These are phyloP conservation scores for Archips crataeganus DNA, from an alignment of 2,888 invertebrate genomes.

Conservation along the genomic window DNA sequence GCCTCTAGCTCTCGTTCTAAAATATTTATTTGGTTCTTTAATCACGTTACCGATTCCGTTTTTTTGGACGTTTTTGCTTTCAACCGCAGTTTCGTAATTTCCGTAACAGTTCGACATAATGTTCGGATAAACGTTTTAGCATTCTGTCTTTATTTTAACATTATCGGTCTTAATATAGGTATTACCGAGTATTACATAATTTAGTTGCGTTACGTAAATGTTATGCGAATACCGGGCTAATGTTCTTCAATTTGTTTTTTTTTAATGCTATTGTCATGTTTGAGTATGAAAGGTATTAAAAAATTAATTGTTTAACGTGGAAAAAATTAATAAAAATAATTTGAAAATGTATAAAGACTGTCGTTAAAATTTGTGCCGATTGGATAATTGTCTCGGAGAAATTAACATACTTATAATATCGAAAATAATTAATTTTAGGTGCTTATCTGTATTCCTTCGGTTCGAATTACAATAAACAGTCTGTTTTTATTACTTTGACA, in stretches of 20 bases:
- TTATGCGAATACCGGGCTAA: constrained; percentile 24
- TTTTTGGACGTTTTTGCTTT: constrained; percentile 62
- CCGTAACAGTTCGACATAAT: constrained; percentile 40
- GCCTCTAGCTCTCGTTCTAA: neutral
- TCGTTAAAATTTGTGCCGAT: neutral
- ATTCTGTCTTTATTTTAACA: constrained; percentile 25
- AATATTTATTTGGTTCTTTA: constrained; percentile 52
- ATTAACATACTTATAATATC: neutral
- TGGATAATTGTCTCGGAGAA: neutral
- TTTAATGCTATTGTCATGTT: neutral
- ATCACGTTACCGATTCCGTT: constrained; percentile 43
- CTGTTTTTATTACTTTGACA: neutral
- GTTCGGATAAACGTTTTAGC: constrained; percentile 36
- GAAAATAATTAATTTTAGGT: neutral
- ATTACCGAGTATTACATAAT: constrained; percentile 34
- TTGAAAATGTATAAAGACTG: neutral
- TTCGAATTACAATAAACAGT: neutral
- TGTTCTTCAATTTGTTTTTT: neutral
- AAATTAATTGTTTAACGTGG: neutral
- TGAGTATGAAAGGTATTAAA: neutral
- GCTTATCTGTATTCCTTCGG: neutral
- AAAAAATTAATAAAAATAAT: too few species aligned
- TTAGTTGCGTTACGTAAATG: constrained; percentile 28
- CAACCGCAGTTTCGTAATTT: constrained; percentile 58
- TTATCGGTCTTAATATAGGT: constrained; percentile 17